A percentile compares a stretch with the other conserved stretches of the same genome.
Conservation (phyloP, 1,140 invertebrate species). For the Marisa cornuarietis region DNA sequence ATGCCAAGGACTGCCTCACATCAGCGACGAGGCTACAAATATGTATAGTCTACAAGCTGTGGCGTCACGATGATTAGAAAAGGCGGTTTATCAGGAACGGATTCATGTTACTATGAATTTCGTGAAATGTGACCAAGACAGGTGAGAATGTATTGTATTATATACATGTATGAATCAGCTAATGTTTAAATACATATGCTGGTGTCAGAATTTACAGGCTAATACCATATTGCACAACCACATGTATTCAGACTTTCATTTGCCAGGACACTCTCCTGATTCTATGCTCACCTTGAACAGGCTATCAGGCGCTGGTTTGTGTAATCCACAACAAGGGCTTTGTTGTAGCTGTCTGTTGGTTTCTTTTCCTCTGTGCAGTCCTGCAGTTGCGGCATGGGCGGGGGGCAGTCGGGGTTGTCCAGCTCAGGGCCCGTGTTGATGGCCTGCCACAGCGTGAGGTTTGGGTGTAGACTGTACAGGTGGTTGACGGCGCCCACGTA, state of each 20-base stretch:
- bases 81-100: too few relatives aligned
- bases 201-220: not conserved
- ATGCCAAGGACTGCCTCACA: too few relatives aligned
- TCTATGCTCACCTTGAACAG: constrained; percentile 71
- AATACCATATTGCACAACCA: too few relatives aligned
- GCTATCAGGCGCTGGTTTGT: constrained; percentile 87
- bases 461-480: constrained; percentile 76
- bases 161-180: too few relatives aligned
- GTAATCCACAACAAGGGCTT: constrained; percentile 94
- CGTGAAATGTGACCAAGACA: too few relatives aligned
- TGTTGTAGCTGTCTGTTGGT: constrained; percentile 92
- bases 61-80: too few relatives aligned
- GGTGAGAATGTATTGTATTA: too few relatives aligned
- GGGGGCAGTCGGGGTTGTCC: constrained; percentile 84
- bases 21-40: too few relatives aligned
- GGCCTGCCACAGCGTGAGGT: constrained; percentile 79
- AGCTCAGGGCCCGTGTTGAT: constrained; percentile 89
- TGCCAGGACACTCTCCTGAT: too few relatives aligned
- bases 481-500: constrained; percentile 94
- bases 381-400: constrained; percentile 15
- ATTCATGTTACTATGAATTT: too few relatives aligned
- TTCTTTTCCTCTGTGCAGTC: constrained; percentile 55
- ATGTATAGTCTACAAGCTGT: too few relatives aligned
- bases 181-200: not conserved
- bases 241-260: too few relatives aligned